Conservation (phyloP, 1,140 invertebrate genomes). For the Pteromalus puparum region DNA sequence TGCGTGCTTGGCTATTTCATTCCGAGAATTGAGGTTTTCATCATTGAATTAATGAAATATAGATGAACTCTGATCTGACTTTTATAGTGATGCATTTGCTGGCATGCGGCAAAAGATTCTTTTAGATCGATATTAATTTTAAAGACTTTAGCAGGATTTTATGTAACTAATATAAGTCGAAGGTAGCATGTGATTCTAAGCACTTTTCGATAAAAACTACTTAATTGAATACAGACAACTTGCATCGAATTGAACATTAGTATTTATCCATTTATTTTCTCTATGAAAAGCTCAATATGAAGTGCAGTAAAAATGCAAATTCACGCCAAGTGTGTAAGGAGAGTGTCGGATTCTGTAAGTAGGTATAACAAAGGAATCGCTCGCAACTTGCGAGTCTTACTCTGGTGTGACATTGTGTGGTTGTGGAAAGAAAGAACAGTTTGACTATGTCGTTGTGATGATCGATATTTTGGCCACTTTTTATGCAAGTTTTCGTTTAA, state of each 20-base stretch:
- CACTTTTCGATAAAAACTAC: background rate
- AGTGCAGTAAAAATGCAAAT: background rate
- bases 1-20: background rate
- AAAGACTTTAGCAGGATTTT: too few species aligned
- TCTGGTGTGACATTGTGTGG: slow-evolving; percentile 26
- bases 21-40: background rate
- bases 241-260: background rate
- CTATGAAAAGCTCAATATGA: background rate
- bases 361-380: slow-evolving; percentile 13
- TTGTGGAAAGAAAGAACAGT: slow-evolving; percentile 45
- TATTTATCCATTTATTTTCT: background rate
- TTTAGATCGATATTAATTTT: too few species aligned
- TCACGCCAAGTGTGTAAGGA: background rate
- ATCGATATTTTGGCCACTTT: slow-evolving; percentile 54
- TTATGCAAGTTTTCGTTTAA: slow-evolving; percentile 44
- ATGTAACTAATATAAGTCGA: too few species aligned
- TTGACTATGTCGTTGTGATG: slow-evolving; percentile 39
- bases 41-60: background rate
- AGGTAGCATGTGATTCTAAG: too few species aligned
- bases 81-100: too few species aligned
- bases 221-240: background rate
- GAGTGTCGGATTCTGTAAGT: slow-evolving; percentile 19
- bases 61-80: background rate
- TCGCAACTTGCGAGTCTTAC: slow-evolving; percentile 20
- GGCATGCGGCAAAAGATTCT: too few species aligned